Evolutionary conservation across 2,113 vertebrate genomes (phyloP), one percentile per base, ranked within the genome.

Genomic region (Neopipo cinnamomea): DNA sequence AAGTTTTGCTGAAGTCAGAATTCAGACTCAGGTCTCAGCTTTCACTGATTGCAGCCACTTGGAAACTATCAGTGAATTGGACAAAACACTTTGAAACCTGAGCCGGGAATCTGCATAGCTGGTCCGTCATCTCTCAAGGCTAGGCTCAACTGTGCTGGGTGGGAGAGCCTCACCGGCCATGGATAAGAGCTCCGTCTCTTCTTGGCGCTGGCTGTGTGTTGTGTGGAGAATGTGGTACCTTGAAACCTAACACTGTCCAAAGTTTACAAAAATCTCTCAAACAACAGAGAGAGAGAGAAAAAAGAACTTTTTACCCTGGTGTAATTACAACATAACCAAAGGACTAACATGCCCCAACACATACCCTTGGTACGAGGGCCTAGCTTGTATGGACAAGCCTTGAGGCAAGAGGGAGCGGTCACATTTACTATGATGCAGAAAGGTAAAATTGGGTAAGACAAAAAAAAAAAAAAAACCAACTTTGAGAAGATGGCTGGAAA

Each of bases 361-460:
- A 92, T 37, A 49, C 12, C 47, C 71, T 65, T 58, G 79, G 62
- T 58, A 52, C 5, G 5, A 80, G 58, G 75, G 62, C 83, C 87
- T 15, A 88, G n/a, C 92, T 91, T 94, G 91, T 73, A 74, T 2
- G 4, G 74, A 66, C 83, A 96, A 91, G 94, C 77, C 92, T 76
- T 30, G 58, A 91, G 83, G 88, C 58, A 89, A 74, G 17, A 95
- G 66, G 72, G 85, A 85, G 85, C 95, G 79, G 88, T 89, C 85
- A 91, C 70, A 85, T 91, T 81, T 72, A 68, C 72, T 33, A 30
- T 75, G 35, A 85, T 58, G 52, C 80, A 6, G 47, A 82, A 88
- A 94, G 65, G 52, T 63, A 11, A 90, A 91, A 88, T 12, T 41
- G 73, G 49, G 79, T 50, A 72, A 88, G 61, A 33, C 10, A 27